These are phyloP conservation scores for Steatornis caripensis DNA, from an alignment of 2,113 vertebrate species.

Conservation along the genomic window DNA sequence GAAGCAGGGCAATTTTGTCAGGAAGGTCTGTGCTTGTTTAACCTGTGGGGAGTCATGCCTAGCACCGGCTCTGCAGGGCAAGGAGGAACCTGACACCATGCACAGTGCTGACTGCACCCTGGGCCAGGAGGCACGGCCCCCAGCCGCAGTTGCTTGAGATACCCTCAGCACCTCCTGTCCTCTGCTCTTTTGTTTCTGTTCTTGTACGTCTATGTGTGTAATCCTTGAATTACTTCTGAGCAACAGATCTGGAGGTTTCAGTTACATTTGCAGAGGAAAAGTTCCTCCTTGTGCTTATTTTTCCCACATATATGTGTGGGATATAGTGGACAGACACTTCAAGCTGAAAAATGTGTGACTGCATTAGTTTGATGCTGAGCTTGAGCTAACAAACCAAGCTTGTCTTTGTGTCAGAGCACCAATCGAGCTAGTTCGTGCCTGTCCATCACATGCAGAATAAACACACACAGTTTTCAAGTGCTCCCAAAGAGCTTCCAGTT, in stretches of 20 bases:
- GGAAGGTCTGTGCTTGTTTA: not conserved
- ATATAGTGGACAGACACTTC: not conserved
- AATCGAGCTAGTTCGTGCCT: fast-evolving
- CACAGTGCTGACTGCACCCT: not conserved
- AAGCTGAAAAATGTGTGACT: not conserved
- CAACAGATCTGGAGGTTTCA: not conserved
- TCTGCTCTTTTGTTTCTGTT: not conserved
- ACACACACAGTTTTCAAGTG: not conserved
- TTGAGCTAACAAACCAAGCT: not conserved
- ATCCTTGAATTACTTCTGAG: not conserved
- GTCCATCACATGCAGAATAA: not conserved
- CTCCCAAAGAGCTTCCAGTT: not conserved
- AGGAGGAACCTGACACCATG: not conserved
- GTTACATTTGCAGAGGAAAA: not conserved
- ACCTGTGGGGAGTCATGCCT: not conserved
- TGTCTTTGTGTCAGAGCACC: not conserved
- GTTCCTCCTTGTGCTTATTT: not conserved
- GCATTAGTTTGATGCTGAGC: not conserved
- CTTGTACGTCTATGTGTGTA: not conserved
- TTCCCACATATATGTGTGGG: not conserved
- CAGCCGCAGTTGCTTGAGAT: fast-evolving
- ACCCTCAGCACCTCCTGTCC: fast-evolving
- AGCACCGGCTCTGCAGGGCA: fast-evolving
- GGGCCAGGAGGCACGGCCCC: fast-evolving
- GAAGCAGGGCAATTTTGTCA: not conserved